These are phyloP conservation scores for Drosophila melanica DNA, from an alignment of 1,140 invertebrate genomes.

Conservation along the genomic window DNA sequence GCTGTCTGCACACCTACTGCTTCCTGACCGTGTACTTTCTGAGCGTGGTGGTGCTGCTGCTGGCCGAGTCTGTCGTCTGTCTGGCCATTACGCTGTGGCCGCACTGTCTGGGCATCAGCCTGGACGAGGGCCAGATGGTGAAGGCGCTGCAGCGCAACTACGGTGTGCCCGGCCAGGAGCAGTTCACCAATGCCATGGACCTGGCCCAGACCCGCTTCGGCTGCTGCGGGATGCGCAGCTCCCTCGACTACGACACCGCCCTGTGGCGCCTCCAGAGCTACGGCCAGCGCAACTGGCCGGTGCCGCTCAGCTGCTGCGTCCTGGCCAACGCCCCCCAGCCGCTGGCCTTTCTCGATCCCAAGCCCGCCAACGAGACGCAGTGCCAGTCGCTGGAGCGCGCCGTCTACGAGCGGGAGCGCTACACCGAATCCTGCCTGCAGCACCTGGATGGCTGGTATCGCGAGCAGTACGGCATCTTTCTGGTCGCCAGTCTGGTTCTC, in stretches of 20 bases:
- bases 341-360: conserved; percentile 90
- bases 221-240: conserved; percentile 92
- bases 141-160: conserved; percentile 90
- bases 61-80: conserved; percentile 89
- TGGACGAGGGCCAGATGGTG: conserved; percentile 88
- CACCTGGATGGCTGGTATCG: conserved; percentile 91
- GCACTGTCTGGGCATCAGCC: conserved; percentile 89
- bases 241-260: conserved; percentile 92
- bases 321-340: conserved; percentile 86
- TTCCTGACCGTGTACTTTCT: conserved; percentile 90
- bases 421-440: conserved; percentile 88
- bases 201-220: conserved; percentile 90
- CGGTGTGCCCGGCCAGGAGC: conserved; percentile 88
- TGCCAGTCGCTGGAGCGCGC: conserved; percentile 89
- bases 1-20: conserved; percentile 89
- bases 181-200: conserved; percentile 92
- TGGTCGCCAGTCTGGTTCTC: conserved; percentile 87
- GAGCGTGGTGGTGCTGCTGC: conserved; percentile 88
- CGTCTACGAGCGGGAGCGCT: conserved; percentile 87
- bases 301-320: conserved; percentile 92
- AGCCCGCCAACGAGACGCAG: conserved; percentile 88
- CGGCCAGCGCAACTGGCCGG: conserved; percentile 88
- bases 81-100: conserved; percentile 91
- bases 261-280: conserved; percentile 91
- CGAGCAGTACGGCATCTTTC: conserved; percentile 89